Evolutionary conservation across 35 echinoderm and acorn worm genomes (phyloP), one percentile per base, ranked within the genome.

Genomic region (Ophiothrix spiculata): DNA sequence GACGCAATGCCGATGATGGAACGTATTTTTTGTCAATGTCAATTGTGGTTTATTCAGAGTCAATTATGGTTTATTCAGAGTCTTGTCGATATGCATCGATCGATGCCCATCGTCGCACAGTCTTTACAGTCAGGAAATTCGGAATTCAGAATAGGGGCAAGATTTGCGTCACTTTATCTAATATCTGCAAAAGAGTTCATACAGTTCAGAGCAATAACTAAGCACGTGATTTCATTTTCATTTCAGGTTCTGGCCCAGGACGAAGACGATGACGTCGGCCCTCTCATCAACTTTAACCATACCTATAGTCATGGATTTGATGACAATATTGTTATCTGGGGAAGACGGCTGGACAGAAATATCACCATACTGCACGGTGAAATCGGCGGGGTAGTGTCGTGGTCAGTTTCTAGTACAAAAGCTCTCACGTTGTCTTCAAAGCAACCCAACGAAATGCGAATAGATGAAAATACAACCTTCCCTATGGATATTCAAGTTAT

Each of bases 401-500:
- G 60, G 60, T 69, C 60, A 25, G 60, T 69, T 25, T 69, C 60
- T 28, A 28, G 29, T 25, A 15, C 60, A 4, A 25, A 15, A 2
- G 60, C 29, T 6, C 60, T 69, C 25, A 28, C 29, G 2, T 28
- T 69, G 3, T 28, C 60, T 25, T 69, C 60, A 25, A 15, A 69
- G 29, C 25, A 4, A 15, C 8, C 8, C 17, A 69, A 15, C 23
- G 60, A 69, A 69, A 2, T 12, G 23, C 60, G 60, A 4, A 69
- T 69, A 25, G 2, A 69, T 28, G 49, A 84, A 36, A 64, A 84
- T 35, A 84, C 81, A 1, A 63, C 81, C 0, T 69, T 84, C 2
- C 81, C 81, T 8, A 32, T 64, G 1, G 0, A 16, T 28, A 37
- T 84, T 31, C 34, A 28, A 37, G 54, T 84, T 0, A 35, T 64